These are phyloP conservation scores for Agrilus biguttatus DNA, from an alignment of 2,888 invertebrate species.

Conservation along the genomic window DNA sequence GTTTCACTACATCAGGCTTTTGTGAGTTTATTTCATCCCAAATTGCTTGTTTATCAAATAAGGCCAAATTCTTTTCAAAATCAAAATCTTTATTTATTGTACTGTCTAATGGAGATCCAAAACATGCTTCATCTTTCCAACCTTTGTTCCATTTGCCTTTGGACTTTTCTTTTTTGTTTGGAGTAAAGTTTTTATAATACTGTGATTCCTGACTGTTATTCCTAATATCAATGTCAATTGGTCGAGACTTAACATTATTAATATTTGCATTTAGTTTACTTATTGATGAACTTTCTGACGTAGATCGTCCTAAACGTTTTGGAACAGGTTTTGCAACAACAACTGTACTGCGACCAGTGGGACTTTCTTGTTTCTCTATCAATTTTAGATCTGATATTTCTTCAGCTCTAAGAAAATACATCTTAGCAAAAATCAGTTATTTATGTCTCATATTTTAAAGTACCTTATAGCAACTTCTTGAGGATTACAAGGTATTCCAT, in stretches of 20 bases:
- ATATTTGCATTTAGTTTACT: slow-evolving; percentile 28
- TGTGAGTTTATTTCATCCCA: slow-evolving; percentile 54
- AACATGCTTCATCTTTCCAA: slow-evolving; percentile 60
- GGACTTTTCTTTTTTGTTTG: slow-evolving; percentile 37
- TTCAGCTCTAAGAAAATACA: slow-evolving; percentile 38
- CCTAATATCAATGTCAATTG: slow-evolving; percentile 25
- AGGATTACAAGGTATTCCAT: slow-evolving; percentile 53
- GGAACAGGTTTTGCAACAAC: slow-evolving; percentile 40
- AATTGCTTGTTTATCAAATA: slow-evolving; percentile 76
- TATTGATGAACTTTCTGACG: slow-evolving; percentile 25
- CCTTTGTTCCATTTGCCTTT: slow-evolving; percentile 33
- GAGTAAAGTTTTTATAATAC: slow-evolving; percentile 19
- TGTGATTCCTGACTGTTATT: slow-evolving; percentile 3
- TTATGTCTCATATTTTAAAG: slow-evolving; percentile 11
- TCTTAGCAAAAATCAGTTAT: background rate
- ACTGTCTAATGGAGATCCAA: slow-evolving; percentile 56
- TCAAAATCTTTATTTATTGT: slow-evolving; percentile 69
- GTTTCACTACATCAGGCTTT: slow-evolving; percentile 45
- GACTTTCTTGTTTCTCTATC: slow-evolving; percentile 45
- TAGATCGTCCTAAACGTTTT: slow-evolving; percentile 34
- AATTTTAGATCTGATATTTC: slow-evolving; percentile 66
- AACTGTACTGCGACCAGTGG: slow-evolving; percentile 31
- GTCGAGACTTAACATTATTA: slow-evolving; percentile 28
- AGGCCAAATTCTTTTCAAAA: slow-evolving; percentile 84
- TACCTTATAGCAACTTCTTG: slow-evolving; percentile 47